phyloP scores from a whole-genome alignment of 92 coral and sea anemone genomes.

The Bergia sp. region DNA sequence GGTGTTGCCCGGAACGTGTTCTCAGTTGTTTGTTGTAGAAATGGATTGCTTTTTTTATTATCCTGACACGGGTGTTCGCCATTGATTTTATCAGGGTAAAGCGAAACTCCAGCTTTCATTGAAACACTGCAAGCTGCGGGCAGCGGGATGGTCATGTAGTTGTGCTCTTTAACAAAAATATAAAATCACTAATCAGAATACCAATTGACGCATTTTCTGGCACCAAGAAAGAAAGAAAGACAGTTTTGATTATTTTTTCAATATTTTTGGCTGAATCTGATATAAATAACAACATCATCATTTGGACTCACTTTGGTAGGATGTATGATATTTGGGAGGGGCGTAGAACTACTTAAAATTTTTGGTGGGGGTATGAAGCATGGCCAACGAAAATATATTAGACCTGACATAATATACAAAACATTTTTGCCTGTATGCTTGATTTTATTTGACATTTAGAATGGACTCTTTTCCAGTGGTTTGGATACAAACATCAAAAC shows the following conservation, averaged over 20 bases:
- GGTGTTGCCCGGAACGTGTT: conserved; percentile 24
- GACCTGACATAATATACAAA: conserved; percentile 18
- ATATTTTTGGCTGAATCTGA: conserved; percentile 23
- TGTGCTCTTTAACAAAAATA: conserved; percentile 18
- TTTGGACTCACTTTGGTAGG: conserved; percentile 26
- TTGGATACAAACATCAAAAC: conserved; percentile 17
- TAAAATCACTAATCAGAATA: conserved; percentile 16
- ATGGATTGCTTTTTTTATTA: conserved; percentile 16
- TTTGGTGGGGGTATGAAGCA: conserved; percentile 30
- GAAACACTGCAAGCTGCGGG: conserved; percentile 36
- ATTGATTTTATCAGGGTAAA: conserved; percentile 22
- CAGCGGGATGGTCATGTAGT: conserved; percentile 32
- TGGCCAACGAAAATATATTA: not conserved
- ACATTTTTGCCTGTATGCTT: conserved; percentile 7
- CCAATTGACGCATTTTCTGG: conserved; percentile 35
- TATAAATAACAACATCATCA: conserved; percentile 17
- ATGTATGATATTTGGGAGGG: conserved; percentile 32
- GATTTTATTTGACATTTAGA: conserved; percentile 20
- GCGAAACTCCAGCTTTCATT: conserved; percentile 24
- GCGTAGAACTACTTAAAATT: conserved; percentile 2
- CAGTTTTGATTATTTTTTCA: conserved; percentile 4
- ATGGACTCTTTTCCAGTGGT: conserved; percentile 25
- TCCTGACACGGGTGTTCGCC: conserved; percentile 28
- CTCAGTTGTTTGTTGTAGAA: conserved; percentile 37
- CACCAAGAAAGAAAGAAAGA: conserved; percentile 16